phyloP scores from a whole-genome alignment of 30 jellyfish, hydroid and myxozoan genomes.

The Aurelia coerulea region DNA sequence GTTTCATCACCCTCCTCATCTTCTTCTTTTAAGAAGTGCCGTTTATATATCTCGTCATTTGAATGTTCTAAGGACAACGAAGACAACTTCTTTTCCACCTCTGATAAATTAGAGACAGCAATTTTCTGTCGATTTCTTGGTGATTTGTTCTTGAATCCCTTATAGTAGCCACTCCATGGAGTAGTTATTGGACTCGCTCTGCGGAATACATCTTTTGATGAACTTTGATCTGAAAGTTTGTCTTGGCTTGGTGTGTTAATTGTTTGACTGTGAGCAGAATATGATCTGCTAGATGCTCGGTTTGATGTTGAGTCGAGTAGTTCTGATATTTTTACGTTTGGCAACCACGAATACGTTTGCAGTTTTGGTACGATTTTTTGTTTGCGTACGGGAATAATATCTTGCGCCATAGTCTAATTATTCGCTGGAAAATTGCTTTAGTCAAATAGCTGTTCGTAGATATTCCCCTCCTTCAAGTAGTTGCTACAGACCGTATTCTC shows the following conservation, averaged over 20 bases:
- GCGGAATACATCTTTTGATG: constrained; percentile 19
- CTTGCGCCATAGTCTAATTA: background rate
- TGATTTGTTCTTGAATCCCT: background rate
- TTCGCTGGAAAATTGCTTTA: background rate
- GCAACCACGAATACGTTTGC: constrained; percentile 32
- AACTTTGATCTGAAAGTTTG: background rate
- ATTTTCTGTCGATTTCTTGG: constrained; percentile 13
- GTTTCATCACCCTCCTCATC: background rate
- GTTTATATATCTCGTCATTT: constrained; percentile 50
- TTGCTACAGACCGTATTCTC: too few species aligned
- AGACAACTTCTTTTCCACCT: constrained; percentile 54
- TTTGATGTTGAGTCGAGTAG: constrained; percentile 11
- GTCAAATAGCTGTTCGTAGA: background rate
- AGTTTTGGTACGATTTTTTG: background rate
- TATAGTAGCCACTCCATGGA: constrained; percentile 41
- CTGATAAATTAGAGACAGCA: constrained; percentile 22
- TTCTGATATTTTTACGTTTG: constrained; percentile 53
- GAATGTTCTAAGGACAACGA: constrained; percentile 43
- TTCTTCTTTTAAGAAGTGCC: constrained; percentile 40
- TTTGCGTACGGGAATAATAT: background rate
- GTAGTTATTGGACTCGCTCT: constrained; percentile 35
- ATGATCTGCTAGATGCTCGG: background rate
- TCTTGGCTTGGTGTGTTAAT: constrained; percentile 1
- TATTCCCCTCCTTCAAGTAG: too few species aligned
- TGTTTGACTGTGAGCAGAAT: background rate